These are phyloP conservation scores for Leucoma salicis DNA, from an alignment of 2,888 invertebrate species.

Conservation along the genomic window DNA sequence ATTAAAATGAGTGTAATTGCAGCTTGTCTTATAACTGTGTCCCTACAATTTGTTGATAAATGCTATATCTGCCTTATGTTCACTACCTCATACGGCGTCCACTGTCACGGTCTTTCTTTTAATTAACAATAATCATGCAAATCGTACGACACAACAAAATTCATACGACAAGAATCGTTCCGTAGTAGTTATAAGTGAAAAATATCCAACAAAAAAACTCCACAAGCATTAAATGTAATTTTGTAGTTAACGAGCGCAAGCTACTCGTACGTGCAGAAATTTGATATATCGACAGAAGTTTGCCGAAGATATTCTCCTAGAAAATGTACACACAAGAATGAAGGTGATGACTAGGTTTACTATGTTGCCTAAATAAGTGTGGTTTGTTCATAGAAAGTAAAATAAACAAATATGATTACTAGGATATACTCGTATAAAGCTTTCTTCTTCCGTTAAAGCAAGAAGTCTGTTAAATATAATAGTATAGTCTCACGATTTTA, in stretches of 20 bases:
- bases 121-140: constrained; percentile 68
- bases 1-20: constrained; percentile 51
- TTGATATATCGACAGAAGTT: constrained; percentile 17
- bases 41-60: constrained; percentile 58
- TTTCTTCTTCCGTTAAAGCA: no score
- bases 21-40: constrained; percentile 37
- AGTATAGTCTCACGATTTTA: no score
- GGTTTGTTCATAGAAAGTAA: no score
- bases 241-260: constrained; percentile 30
- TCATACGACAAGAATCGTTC: constrained; percentile 23
- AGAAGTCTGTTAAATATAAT: no score
- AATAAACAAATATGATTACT: no score
- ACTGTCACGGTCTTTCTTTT: constrained; percentile 63
- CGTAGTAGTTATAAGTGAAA: constrained; percentile 31
- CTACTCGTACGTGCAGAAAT: constrained; percentile 31
- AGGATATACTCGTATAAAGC: no score
- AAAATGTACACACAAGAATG: constrained; percentile 4
- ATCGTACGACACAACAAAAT: constrained; percentile 43
- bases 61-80: constrained; percentile 29
- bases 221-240: constrained; percentile 28
- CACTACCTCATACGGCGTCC: constrained; percentile 30
- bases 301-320: constrained; percentile 8
- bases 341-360: no score
- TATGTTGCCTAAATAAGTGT: no score
- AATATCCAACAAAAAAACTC: constrained; percentile 24